A percentile compares a stretch with the other conserved stretches of the same genome.
Conservation (phyloP, 2,113 vertebrate species). For the Opisthocomus hoazin region DNA sequence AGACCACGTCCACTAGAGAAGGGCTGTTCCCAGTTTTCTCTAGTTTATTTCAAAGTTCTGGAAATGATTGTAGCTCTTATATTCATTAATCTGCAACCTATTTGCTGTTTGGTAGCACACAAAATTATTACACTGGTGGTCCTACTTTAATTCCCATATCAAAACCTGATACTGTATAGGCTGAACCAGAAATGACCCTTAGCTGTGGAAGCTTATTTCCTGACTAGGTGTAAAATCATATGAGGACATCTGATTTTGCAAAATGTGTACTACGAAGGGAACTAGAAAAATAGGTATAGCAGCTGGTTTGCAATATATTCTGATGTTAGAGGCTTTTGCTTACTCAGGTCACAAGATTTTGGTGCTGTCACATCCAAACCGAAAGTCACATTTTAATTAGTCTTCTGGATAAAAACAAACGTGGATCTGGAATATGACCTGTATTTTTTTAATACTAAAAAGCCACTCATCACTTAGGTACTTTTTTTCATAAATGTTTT, state of each 20-base stretch:
- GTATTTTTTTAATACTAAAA: neutral
- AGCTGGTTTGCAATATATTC: neutral
- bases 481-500: neutral
- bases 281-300: neutral
- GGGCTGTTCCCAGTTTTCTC: neutral
- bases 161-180: neutral
- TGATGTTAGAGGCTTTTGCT: neutral
- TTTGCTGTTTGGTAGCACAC: neutral
- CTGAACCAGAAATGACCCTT: neutral
- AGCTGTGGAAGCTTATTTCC: neutral
- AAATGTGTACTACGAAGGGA: neutral
- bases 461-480: accelerated
- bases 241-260: neutral
- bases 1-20: neutral
- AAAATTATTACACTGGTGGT: neutral
- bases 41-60: neutral
- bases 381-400: neutral
- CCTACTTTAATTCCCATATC: neutral
- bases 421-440: neutral
- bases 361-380: neutral
- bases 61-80: neutral
- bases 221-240: neutral
- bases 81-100: neutral
- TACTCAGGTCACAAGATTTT: neutral
- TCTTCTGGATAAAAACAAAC: neutral